These are phyloP conservation scores for Mareca strepera DNA, from an alignment of 2,797 vertebrate species.

Conservation along the genomic window DNA sequence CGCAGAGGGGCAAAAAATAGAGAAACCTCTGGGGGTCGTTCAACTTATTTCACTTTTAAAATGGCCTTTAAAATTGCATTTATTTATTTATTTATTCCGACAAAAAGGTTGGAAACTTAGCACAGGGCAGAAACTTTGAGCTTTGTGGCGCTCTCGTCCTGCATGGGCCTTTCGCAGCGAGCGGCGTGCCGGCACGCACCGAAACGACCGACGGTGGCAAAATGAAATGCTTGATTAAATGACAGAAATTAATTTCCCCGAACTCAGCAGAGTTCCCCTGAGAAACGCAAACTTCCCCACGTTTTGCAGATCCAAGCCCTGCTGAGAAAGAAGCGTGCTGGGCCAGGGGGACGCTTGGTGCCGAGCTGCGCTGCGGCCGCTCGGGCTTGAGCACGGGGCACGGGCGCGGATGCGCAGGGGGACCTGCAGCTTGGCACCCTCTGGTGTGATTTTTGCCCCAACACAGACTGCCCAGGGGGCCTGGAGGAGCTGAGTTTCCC, in stretches of 20 bases:
- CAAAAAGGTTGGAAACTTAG: background rate
- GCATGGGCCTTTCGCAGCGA: accelerated
- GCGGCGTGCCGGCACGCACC: accelerated
- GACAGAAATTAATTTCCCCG: background rate
- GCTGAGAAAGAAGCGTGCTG: background rate
- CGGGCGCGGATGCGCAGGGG: accelerated
- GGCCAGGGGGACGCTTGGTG: background rate
- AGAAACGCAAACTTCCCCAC: background rate
- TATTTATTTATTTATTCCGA: accelerated
- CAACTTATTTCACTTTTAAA: background rate
- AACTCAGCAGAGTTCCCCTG: background rate
- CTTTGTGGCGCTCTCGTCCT: accelerated
- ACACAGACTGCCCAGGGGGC: background rate
- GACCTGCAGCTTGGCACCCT: background rate
- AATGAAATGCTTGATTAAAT: background rate
- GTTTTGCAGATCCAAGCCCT: background rate
- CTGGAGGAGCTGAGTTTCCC: background rate
- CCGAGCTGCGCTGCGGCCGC: background rate
- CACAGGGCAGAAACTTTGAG: background rate
- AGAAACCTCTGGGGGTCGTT: accelerated
- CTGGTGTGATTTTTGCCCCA: background rate
- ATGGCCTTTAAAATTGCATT: background rate
- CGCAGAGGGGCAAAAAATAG: background rate
- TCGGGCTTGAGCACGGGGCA: background rate
- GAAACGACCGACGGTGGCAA: accelerated